Base-by-base conservation (phyloP, 2,888 invertebrate genomes). In the Omphaloscelis lunosa region DNA sequence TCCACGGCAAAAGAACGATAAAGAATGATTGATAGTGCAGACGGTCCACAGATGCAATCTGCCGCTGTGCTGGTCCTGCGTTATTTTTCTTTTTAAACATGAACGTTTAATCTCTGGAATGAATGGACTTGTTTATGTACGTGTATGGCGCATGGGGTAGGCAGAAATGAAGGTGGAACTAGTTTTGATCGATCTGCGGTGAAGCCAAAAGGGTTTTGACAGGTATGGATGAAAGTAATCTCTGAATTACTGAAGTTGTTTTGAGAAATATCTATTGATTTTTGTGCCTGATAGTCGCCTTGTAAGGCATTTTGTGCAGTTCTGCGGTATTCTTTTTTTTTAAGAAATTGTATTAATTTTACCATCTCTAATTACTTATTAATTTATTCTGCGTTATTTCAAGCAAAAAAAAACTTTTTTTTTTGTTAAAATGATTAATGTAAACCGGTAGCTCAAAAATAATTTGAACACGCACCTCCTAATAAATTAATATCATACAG, bases 1-100 rank as follows among this genome's bases (percentile, higher is more conserved):
- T 92, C 92, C 90, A 93, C 94, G 94, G 95, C 94, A 95, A 95
- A 95, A 95, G 93, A 92, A 95, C 93, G 96, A 96, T 96, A 95
- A 95, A 91, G 88, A 90, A 95, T 96, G 96, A 96, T 96, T 95
- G 96, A 96, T 96, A 93, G 94, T 91, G 93, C 87, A 89, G 91
- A 90, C 92, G 89, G 85, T 90, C 90, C 86, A 88, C 86, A 89
- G 93, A 92, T 93, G 92, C 92, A 90, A 93, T 93, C 93, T 90
- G 87, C 90, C 88, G 89, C 85, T 84, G 86, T 82, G 86, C 85
- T 82, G 83, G 83, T 66, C 85, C 79, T 63, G 77, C 78, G 85
- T 86, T 87, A 84, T 89, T 87, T 89, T 89, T 89, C 84, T 89
- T 89, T 89, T 88, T 87, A 87, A 88, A 87, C 89, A 89, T 83